A percentile compares a stretch with the other conserved stretches of the same genome.
These are phyloP conservation scores for Galagoides demidoff DNA, from an alignment of 2,797 vertebrate species.

Conservation along the genomic window DNA sequence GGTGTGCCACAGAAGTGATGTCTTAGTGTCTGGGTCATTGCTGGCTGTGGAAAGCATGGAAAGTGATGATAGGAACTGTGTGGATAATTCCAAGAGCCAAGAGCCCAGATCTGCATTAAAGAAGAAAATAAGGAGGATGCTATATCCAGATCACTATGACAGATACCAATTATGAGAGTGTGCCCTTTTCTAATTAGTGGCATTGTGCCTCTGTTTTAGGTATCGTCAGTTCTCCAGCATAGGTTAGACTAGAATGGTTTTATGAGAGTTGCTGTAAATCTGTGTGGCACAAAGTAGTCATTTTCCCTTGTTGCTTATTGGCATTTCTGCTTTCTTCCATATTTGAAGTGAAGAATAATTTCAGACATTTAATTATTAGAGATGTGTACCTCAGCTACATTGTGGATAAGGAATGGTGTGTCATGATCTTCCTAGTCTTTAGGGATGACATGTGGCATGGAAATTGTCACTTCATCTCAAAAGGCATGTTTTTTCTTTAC, in stretches of 20 bases:
- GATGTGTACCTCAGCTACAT: not conserved
- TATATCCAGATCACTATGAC: not conserved
- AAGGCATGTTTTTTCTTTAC: not conserved
- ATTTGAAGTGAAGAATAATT: constrained; percentile 27
- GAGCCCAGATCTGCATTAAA: not conserved
- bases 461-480: not conserved
- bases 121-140: not conserved
- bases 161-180: not conserved
- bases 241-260: not conserved
- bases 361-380: constrained; percentile 6
- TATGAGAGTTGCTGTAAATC: not conserved
- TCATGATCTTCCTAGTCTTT: not conserved
- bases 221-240: not conserved
- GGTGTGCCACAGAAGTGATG: not conserved
- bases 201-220: not conserved
- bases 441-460: not conserved
- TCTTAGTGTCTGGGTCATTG: accelerated
- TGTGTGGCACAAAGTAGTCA: not conserved
- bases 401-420: not conserved
- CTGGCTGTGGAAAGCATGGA: not conserved
- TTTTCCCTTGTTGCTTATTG: not conserved
- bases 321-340: constrained; percentile 29
- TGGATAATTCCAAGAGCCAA: not conserved
- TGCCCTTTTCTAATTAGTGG: not conserved
- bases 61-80: not conserved